Evolutionary conservation across 2,113 vertebrate species (phyloP).

Genomic region (Stomatorhinus ivindoensis): DNA sequence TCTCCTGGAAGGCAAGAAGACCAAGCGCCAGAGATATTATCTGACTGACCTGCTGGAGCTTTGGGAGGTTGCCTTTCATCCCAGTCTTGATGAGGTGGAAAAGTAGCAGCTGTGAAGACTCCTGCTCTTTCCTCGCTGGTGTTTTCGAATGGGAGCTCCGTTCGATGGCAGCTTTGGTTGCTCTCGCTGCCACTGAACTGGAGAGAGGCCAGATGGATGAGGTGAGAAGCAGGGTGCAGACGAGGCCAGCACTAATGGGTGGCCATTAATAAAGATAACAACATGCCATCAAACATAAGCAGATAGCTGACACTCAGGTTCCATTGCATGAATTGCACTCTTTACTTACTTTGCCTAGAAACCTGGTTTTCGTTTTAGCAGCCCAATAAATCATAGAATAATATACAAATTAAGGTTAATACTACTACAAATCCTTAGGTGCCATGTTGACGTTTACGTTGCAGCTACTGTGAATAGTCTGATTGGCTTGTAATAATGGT

Average conservation of each 20-base stretch:
- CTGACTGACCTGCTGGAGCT: not conserved
- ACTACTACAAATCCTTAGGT: not conserved
- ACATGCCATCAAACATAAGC: not conserved
- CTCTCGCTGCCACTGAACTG: not conserved
- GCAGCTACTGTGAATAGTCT: not conserved
- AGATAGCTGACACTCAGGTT: not conserved
- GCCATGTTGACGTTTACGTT: not conserved
- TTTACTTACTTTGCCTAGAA: not conserved
- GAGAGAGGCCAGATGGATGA: not conserved
- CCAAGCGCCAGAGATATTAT: not conserved
- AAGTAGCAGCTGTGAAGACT: not conserved
- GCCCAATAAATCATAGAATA: not conserved
- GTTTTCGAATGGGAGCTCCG: not conserved
- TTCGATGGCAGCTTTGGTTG: not conserved
- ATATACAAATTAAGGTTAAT: not conserved
- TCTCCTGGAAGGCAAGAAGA: not conserved
- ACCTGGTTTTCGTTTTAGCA: not conserved
- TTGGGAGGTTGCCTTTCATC: not conserved
- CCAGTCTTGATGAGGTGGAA: not conserved
- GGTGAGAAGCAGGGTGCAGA: not conserved
- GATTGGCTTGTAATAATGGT: not conserved
- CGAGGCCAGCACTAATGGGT: not conserved
- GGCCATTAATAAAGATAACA: conserved; percentile 4
- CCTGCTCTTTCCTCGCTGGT: not conserved
- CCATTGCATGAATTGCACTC: not conserved